Conservation (phyloP, 2,113 vertebrate genomes). For the Muntiacus muntjak region DNA sequence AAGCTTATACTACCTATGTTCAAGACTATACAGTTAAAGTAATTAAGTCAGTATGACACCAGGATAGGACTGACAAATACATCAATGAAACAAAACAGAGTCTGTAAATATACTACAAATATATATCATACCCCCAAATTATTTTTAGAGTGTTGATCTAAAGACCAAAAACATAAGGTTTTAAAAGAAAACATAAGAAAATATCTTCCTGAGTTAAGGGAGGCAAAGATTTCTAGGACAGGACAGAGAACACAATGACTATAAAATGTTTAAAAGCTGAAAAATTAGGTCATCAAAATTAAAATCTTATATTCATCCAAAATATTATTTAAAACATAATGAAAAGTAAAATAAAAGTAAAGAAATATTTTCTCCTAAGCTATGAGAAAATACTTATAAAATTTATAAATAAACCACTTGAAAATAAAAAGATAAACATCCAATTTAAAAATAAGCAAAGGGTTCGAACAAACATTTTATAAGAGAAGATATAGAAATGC, state of each 20-base stretch:
- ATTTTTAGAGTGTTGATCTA: neutral
- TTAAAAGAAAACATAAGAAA: neutral
- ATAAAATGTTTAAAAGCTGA: neutral
- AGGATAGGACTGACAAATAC: neutral
- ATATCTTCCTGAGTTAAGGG: neutral
- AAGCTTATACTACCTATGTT: neutral
- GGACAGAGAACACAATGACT: neutral
- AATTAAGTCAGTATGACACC: neutral
- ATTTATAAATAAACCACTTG: neutral
- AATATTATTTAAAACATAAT: neutral
- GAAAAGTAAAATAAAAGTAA: neutral
- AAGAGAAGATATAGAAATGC: neutral
- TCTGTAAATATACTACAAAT: neutral
- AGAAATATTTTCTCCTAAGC: neutral
- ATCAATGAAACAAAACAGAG: neutral
- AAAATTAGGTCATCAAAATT: neutral
- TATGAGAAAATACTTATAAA: neutral
- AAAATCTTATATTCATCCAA: neutral
- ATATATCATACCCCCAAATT: neutral
- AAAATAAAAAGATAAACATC: neutral
- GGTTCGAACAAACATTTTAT: neutral
- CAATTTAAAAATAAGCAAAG: constrained; percentile 6
- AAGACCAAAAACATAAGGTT: neutral
- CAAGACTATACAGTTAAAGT: neutral
- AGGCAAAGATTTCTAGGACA: neutral